Percentiles rank a stretch among this genome's conserved stretches.
phyloP scores from a whole-genome alignment of 2,113 vertebrate genomes.

The Illadopsis cleaveri region DNA sequence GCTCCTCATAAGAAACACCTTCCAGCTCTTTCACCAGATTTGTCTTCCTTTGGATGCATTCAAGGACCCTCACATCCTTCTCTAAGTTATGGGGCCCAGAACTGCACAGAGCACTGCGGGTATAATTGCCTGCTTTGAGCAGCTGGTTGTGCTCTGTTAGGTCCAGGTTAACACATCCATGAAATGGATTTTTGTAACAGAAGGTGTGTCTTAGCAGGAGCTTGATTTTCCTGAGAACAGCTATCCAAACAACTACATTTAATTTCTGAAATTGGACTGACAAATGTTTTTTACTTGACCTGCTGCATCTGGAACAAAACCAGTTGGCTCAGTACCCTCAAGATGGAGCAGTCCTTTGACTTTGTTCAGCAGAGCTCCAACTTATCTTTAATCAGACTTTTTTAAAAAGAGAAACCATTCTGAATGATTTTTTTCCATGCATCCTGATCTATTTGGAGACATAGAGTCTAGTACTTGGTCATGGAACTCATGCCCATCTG shows the following conservation, averaged over 20 bases:
- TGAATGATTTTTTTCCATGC: neutral
- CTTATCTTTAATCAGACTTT: neutral
- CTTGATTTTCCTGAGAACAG: neutral
- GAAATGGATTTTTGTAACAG: neutral
- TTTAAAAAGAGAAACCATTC: neutral
- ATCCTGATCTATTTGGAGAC: neutral
- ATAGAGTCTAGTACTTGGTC: neutral
- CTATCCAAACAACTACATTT: neutral
- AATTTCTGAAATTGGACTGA: neutral
- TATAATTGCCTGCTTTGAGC: neutral
- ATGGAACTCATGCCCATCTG: neutral
- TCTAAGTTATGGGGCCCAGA: neutral
- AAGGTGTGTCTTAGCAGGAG: neutral
- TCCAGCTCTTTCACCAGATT: neutral
- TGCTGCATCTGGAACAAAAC: neutral
- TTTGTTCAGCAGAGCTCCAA: neutral
- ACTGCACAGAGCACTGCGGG: neutral
- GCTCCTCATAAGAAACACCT: neutral
- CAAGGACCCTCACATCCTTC: neutral
- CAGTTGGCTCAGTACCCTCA: neutral
- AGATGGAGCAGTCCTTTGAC: neutral
- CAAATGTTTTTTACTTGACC: neutral
- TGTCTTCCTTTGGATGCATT: neutral
- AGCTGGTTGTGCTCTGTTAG: neutral
- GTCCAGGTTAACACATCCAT: neutral